Evolutionary conservation across 2,113 vertebrate genomes (phyloP), one percentile per base, ranked within the genome.

Genomic region (Nothobranchius furzeri): DNA sequence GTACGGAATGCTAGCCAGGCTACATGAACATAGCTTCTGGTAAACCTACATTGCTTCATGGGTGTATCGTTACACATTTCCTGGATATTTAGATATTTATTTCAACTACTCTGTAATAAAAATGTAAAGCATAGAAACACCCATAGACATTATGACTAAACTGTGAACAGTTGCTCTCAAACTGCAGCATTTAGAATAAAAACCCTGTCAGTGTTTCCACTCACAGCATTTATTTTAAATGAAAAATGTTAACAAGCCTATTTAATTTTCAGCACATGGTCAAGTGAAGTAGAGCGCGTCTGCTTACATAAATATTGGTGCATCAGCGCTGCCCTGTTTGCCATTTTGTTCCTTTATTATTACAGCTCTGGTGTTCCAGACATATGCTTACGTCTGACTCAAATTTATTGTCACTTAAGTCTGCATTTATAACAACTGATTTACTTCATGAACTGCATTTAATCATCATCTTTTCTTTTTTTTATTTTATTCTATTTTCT

Each of bases 211-310:
- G 42, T 54, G 20, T 12, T 2, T 6, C 37, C 20, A 51, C 62
- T 56, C 8, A 8, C 8, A 14, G 54, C 53, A 24, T 15, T 1
- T 51, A 60, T 1, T 54, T 54, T 53, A 5, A 75, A 64, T 60
- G 51, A 64, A 42, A 70, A 67, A 57, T 48, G 59, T 57, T 64
- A 73, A 76, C 55, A 53, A 76, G 37, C n/a, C 45, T n/a, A 8
- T 68, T 74, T 70, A 3, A 68, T 69, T 66, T 62, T 45, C 64
- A 4, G 2, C 51, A 68, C 66, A 6, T 43, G 55, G 12, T 11
- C 61, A 50, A 20, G n/a, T 25, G 54, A 47, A 70, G 50, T 40
- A 62, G 55, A 57, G 60, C 30, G 59, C 24, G 6, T 64, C 5
- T 30, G 30, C 30, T 30, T 3, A 30, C 30, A 3, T 3, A 30